Percentiles rank a stretch among this genome's conserved stretches.
phyloP scores from a whole-genome alignment of 2,888 invertebrate genomes.

The Eupeodes luniger region DNA sequence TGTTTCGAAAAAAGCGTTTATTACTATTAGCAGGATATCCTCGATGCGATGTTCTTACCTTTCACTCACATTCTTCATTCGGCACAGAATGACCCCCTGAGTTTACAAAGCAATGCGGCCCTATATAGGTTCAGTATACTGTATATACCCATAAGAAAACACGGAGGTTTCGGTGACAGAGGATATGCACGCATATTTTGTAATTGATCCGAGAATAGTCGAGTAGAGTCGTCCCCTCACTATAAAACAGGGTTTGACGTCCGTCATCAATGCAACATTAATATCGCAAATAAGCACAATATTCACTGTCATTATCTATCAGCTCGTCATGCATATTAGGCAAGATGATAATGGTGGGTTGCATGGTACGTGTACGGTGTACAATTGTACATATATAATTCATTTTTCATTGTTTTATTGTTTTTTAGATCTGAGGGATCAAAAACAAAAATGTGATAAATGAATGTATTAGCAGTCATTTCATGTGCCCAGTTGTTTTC shows the following conservation, averaged over 20 bases:
- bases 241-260: constrained; percentile 9
- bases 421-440: constrained; percentile 53
- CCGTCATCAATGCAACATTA: constrained; percentile 66
- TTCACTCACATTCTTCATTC: constrained; percentile 43
- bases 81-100: constrained; percentile 23
- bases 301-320: constrained; percentile 68
- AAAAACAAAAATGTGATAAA: constrained; percentile 73
- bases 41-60: background rate
- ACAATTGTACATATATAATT: constrained; percentile 55
- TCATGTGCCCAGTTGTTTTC: constrained; percentile 61
- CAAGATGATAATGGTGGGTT: constrained; percentile 63
- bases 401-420: constrained; percentile 62
- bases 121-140: constrained; percentile 1
- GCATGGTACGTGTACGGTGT: constrained; percentile 21
- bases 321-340: constrained; percentile 73
- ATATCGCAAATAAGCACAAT: constrained; percentile 62
- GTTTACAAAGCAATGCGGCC: constrained; percentile 31
- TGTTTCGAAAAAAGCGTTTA: constrained; percentile 58
- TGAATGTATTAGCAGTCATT: constrained; percentile 70
- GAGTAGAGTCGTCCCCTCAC: constrained; percentile 7
- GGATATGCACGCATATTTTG: constrained; percentile 60
- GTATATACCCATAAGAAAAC: background rate
- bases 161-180: background rate
- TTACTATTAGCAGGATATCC: constrained; percentile 66
- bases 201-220: constrained; percentile 52